phyloP scores from a whole-genome alignment of 2,888 invertebrate species.

The Drosophila conformis region DNA sequence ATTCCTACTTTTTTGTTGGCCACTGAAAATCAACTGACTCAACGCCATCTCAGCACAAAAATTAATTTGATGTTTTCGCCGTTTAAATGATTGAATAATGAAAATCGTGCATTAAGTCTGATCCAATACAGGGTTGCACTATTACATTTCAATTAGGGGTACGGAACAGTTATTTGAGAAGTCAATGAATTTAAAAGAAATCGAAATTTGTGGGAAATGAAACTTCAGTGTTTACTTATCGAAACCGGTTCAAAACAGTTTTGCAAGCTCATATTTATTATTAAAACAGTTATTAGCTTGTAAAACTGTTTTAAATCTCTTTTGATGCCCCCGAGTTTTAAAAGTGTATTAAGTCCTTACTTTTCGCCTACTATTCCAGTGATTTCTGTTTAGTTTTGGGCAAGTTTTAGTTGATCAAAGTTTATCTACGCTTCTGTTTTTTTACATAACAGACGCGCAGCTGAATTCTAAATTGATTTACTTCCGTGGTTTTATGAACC shows the following conservation, averaged over 20 bases:
- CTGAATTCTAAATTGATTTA: conserved; percentile 28
- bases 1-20: conserved; percentile 16
- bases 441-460: conserved; percentile 1
- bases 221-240: not conserved
- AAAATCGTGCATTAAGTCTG: conserved; percentile 22
- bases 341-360: not conserved
- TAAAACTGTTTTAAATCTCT: not conserved
- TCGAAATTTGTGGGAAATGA: not conserved
- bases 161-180: not conserved
- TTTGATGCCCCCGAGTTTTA: not conserved
- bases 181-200: not conserved
- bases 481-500: conserved; percentile 21
- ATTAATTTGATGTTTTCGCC: conserved; percentile 59
- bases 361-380: not conserved
- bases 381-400: not conserved
- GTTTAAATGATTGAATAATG: conserved; percentile 27
- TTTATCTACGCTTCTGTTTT: not conserved
- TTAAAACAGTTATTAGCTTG: not conserved
- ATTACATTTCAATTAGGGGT: conserved; percentile 6
- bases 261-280: not conserved
- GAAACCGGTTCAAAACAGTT: not conserved
- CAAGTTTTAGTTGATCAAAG: not conserved
- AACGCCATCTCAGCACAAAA: conserved; percentile 54
- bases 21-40: conserved; percentile 15
- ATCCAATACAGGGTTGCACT: not conserved